These are phyloP conservation scores for Hirtodrosophila histrioides DNA, from an alignment of 2,888 invertebrate genomes.

Conservation along the genomic window DNA sequence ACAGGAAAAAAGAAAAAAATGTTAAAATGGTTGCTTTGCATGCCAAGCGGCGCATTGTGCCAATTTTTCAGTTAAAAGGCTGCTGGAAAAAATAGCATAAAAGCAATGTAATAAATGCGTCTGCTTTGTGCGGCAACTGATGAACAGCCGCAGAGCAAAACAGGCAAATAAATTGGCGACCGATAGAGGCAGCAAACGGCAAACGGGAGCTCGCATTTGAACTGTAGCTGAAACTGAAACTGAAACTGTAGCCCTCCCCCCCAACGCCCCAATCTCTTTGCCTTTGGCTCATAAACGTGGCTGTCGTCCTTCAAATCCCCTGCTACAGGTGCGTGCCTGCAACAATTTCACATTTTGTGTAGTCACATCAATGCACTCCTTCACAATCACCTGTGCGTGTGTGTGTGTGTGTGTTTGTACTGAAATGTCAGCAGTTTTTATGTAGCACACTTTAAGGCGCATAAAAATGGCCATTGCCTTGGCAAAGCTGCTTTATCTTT, in stretches of 20 bases:
- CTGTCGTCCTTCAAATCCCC: neutral
- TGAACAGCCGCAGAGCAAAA: constrained; percentile 68
- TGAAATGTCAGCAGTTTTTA: constrained; percentile 48
- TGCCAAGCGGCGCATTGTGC: constrained; percentile 72
- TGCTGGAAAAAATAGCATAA: constrained; percentile 1
- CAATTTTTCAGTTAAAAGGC: constrained; percentile 77
- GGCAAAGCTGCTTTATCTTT: constrained; percentile 67
- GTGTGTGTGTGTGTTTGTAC: constrained; percentile 9
- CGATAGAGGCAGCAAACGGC: constrained; percentile 44
- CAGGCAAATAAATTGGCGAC: constrained; percentile 30
- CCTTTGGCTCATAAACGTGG: constrained; percentile 64
- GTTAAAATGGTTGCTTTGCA: constrained; percentile 74
- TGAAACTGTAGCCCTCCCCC: too few relatives aligned
- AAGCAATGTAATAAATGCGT: constrained; percentile 76
- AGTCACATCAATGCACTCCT: constrained; percentile 58
- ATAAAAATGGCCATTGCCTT: constrained; percentile 67
- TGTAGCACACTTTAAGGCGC: constrained; percentile 73
- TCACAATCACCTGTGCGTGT: constrained; percentile 42
- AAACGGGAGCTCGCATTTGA: constrained; percentile 23
- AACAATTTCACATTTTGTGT: constrained; percentile 50
- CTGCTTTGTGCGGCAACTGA: constrained; percentile 63
- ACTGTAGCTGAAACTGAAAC: constrained; percentile 25
- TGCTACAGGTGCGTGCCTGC: constrained; percentile 32
- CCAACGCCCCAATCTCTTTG: constrained; percentile 28
- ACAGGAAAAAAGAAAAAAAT: too few relatives aligned